Conservation (phyloP, 2,113 vertebrate species). For the Copsychus sechellarum region DNA sequence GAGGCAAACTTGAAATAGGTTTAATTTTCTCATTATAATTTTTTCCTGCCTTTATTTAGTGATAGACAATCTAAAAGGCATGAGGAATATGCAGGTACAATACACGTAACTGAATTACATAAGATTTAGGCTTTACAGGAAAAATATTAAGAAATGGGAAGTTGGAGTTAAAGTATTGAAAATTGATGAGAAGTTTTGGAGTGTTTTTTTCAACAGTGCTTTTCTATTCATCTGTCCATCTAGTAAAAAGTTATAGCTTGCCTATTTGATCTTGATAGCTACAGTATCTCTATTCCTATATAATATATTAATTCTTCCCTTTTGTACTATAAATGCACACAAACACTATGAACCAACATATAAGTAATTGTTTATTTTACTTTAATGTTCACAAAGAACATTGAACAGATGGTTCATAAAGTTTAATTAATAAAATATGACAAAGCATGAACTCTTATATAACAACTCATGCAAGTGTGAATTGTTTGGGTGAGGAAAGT, state of each 20-base stretch:
- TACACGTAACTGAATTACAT: neutral
- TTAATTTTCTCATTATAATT: neutral
- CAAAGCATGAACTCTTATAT: neutral
- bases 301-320: neutral
- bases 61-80: neutral
- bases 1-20: neutral
- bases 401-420: slow-evolving; percentile 47
- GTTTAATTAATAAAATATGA: slow-evolving; percentile 49
- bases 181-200: no score
- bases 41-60: neutral
- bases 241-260: neutral
- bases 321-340: neutral
- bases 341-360: neutral
- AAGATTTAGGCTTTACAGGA: neutral
- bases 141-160: neutral
- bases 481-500: neutral
- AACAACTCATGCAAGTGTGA: neutral
- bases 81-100: neutral
- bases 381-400: neutral
- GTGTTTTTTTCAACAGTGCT: neutral
- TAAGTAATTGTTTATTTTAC: neutral
- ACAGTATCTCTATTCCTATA: neutral
- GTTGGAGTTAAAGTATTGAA: neutral
- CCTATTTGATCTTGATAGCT: neutral
- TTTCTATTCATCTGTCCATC: neutral